Evolutionary conservation across 2,888 invertebrate species (phyloP).

Genomic region (Zaprionus lineosus): DNA sequence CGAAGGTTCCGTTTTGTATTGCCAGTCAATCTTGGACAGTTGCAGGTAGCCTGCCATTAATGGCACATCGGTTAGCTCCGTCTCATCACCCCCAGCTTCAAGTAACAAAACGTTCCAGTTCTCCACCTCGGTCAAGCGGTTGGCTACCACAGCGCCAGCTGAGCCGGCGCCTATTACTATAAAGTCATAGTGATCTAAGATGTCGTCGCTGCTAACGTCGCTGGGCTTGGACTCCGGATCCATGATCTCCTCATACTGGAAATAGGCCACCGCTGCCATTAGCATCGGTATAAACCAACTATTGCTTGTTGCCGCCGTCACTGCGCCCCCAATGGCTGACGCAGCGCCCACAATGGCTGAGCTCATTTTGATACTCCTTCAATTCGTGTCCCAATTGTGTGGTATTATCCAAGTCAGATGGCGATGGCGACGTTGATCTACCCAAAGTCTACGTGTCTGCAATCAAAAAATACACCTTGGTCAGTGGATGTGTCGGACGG

Average conservation of each 20-base stretch:
- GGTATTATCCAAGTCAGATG: background rate
- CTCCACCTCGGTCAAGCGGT: conserved; percentile 90
- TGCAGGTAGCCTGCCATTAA: conserved; percentile 93
- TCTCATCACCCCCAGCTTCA: conserved; percentile 95
- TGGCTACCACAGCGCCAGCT: conserved; percentile 94
- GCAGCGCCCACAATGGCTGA: conserved; percentile 86
- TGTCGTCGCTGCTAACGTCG: conserved; percentile 86
- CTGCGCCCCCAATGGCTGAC: conserved; percentile 87
- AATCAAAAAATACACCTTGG: conserved; percentile 16
- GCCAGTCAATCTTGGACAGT: conserved; percentile 94
- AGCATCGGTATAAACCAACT: conserved; percentile 93
- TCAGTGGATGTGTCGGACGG: too few relatives aligned
- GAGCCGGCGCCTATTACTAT: conserved; percentile 94
- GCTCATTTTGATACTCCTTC: conserved; percentile 84
- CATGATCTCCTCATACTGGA: conserved; percentile 92
- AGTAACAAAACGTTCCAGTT: conserved; percentile 91
- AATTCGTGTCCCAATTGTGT: background rate
- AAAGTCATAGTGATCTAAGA: conserved; percentile 89
- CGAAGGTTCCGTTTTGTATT: conserved; percentile 95
- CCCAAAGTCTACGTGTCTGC: conserved; percentile 47
- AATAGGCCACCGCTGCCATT: conserved; percentile 93
- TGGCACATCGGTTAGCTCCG: conserved; percentile 94
- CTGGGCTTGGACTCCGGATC: conserved; percentile 92
- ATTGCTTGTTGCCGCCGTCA: conserved; percentile 87
- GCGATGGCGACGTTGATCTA: conserved; percentile 4